Percentiles rank a stretch among this genome's conserved stretches.
Conservation (phyloP, 2,113 vertebrate species). For the Thymallus thymallus region DNA sequence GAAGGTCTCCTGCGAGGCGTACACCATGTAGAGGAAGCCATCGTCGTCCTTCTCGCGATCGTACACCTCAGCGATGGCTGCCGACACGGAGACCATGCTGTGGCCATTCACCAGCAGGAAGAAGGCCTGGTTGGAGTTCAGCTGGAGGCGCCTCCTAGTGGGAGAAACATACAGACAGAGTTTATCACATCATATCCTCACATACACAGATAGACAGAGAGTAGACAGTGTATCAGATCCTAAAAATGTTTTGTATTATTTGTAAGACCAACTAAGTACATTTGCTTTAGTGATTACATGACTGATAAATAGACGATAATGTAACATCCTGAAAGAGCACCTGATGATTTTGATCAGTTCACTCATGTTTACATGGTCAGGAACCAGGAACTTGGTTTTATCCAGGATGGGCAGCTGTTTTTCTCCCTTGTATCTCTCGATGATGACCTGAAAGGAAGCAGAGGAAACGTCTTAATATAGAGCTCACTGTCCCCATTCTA, state of each 20-base stretch:
- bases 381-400: slow-evolving; percentile 97
- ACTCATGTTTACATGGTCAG: slow-evolving; percentile 98
- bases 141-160: slow-evolving; percentile 90
- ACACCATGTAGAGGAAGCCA: slow-evolving; percentile 98
- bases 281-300: no score
- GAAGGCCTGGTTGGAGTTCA: slow-evolving; percentile 97
- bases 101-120: slow-evolving; percentile 97
- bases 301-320: no score
- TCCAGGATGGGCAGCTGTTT: slow-evolving; percentile 97
- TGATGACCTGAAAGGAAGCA: slow-evolving; percentile 84
- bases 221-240: no score
- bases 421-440: slow-evolving; percentile 96
- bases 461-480: background rate
- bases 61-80: slow-evolving; percentile 91
- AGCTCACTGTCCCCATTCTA: background rate
- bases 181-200: background rate
- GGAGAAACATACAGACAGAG: slow-evolving; percentile 3
- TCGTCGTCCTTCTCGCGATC: slow-evolving; percentile 93
- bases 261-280: no score
- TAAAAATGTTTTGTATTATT: no score
- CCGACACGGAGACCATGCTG: slow-evolving; percentile 98
- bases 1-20: slow-evolving; percentile 98
- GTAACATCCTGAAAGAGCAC: slow-evolving; percentile 59
- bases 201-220: no score
- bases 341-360: slow-evolving; percentile 98